phyloP scores from a whole-genome alignment of 2,888 invertebrate genomes.

The Cryptosula pallasiana region DNA sequence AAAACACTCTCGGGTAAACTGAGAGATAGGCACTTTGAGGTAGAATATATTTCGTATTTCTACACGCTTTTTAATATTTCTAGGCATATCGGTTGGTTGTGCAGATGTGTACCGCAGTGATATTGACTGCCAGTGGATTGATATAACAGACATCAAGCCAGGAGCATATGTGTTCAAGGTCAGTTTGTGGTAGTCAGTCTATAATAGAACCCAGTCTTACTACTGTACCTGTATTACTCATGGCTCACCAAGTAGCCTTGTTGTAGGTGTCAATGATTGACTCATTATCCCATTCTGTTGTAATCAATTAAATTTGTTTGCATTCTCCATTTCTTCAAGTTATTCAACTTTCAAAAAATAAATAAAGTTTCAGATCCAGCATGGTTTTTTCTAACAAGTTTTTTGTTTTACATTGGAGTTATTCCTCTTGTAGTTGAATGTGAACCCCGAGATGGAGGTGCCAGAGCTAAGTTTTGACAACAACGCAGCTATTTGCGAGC shows the following conservation, averaged over 20 bases:
- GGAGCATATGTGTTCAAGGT: slow-evolving; percentile 68
- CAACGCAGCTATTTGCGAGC: slow-evolving; percentile 78
- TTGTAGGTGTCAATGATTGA: no score
- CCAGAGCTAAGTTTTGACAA: slow-evolving; percentile 85
- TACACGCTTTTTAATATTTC: no score
- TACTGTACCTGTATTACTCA: not conserved
- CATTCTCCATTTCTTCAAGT: no score
- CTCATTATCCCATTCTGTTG: no score
- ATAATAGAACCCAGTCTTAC: not conserved
- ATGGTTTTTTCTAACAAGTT: no score
- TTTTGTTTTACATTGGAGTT: no score
- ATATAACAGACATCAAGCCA: slow-evolving; percentile 78
- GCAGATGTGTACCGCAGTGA: slow-evolving; percentile 85
- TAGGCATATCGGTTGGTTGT: slow-evolving; percentile 60
- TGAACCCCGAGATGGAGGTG: slow-evolving; percentile 89
- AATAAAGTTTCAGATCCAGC: no score
- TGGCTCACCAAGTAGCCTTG: not conserved
- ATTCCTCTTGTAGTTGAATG: slow-evolving; percentile 61
- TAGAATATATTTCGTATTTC: no score
- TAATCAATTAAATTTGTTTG: no score
- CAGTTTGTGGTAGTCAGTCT: slow-evolving; percentile 27
- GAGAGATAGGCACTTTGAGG: no score
- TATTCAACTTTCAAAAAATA: no score
- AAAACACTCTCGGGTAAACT: no score
- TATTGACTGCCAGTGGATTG: slow-evolving; percentile 96